Percentiles rank a stretch among this genome's conserved stretches.
Evolutionary conservation across 2,797 vertebrate genomes (phyloP).

Genomic region (Gambelia wislizenii): DNA sequence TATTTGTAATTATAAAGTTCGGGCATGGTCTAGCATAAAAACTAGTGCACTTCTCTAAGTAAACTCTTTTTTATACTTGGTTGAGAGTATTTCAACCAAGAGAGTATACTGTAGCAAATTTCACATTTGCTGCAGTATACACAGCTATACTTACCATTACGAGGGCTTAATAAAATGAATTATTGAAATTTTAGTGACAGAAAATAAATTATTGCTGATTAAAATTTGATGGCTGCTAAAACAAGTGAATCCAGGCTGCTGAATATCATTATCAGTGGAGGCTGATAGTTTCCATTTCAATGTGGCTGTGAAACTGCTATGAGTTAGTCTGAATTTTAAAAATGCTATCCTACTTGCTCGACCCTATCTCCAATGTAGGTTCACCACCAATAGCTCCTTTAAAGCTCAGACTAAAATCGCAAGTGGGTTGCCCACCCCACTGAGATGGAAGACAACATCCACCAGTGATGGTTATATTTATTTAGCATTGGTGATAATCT

Average conservation of each 20-base stretch:
- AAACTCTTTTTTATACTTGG: neutral
- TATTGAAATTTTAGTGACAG: accelerated
- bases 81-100: neutral
- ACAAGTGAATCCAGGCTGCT: neutral
- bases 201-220: neutral
- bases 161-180: neutral
- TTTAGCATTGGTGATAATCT: neutral
- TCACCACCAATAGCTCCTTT: no score
- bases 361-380: no score
- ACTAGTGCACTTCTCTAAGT: accelerated
- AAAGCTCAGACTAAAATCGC: no score
- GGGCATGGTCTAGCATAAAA: neutral
- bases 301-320: neutral
- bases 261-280: neutral
- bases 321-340: neutral
- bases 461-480: neutral
- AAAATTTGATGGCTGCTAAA: neutral
- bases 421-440: no score
- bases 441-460: no score
- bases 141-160: neutral
- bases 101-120: no score
- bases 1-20: neutral
- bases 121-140: accelerated
- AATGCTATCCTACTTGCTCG: no score
- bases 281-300: no score